phyloP scores from a whole-genome alignment of 2,113 vertebrate genomes.

The Toxotes chatareus region DNA sequence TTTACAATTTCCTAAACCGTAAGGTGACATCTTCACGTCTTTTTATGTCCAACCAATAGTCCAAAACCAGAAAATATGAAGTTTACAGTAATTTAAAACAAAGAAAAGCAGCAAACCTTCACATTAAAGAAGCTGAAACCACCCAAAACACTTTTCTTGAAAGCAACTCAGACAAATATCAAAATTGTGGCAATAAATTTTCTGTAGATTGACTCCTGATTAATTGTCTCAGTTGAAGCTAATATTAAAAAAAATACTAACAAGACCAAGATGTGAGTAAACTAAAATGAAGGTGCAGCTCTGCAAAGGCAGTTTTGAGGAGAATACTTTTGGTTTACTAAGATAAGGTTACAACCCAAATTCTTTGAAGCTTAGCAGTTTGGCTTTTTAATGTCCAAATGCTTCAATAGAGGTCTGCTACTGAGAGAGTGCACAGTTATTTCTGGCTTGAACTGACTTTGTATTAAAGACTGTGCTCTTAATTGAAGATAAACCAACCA shows the following conservation, averaged over 20 bases:
- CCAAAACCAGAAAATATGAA: background rate
- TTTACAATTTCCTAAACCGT: background rate
- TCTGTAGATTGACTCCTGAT: background rate
- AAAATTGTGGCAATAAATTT: background rate
- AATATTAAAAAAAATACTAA: background rate
- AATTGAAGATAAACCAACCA: slow-evolving; percentile 1
- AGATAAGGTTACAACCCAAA: slow-evolving; percentile 10
- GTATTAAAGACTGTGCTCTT: slow-evolving; percentile 14
- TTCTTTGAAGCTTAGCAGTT: slow-evolving; percentile 3
- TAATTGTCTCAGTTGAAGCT: background rate
- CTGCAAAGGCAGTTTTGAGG: slow-evolving; percentile 1
- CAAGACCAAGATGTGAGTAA: background rate
- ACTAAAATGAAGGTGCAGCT: background rate
- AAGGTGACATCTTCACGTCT: background rate
- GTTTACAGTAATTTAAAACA: background rate
- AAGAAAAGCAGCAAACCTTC: background rate
- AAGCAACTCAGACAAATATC: background rate
- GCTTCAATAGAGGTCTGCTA: background rate
- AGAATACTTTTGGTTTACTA: background rate
- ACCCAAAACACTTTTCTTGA: background rate
- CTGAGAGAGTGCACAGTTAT: background rate
- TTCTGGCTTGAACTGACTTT: slow-evolving; percentile 1
- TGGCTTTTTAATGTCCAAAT: background rate
- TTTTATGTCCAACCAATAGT: background rate
- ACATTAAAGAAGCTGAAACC: background rate